phyloP scores from a whole-genome alignment of 2,113 vertebrate genomes.

The Plecturocebus donacophilus region DNA sequence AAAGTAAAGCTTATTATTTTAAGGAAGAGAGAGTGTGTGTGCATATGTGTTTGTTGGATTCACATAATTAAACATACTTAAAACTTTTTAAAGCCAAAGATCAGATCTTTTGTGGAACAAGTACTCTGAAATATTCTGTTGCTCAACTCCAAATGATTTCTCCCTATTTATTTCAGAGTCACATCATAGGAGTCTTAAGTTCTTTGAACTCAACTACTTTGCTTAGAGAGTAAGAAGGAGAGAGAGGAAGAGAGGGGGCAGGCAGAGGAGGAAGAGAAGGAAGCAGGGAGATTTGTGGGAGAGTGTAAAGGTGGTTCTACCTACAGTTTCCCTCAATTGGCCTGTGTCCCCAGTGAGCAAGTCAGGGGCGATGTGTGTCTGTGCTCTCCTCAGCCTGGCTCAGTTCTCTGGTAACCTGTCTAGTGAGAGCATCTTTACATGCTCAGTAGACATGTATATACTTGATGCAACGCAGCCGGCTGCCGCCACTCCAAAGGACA shows the following conservation, averaged over 20 bases:
- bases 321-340: not conserved
- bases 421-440: not conserved
- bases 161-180: not conserved
- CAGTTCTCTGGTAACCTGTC: not conserved
- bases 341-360: not conserved
- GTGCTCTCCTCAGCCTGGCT: not conserved
- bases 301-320: not conserved
- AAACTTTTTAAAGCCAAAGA: conserved; percentile 42
- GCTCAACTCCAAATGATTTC: not conserved
- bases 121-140: conserved; percentile 9
- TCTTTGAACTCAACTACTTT: conserved; percentile 14
- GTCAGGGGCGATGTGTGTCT: not conserved
- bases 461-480: not conserved
- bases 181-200: not conserved
- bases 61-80: conserved; percentile 14
- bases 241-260: not conserved
- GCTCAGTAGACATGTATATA: not conserved
- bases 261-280: not conserved
- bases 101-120: not conserved
- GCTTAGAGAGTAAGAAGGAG: not conserved
- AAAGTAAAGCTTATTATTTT: conserved; percentile 35
- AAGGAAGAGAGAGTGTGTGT: not conserved
- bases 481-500: not conserved
- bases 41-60: not conserved
- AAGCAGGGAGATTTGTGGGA: not conserved